These are phyloP conservation scores for Balaeniceps rex DNA, from an alignment of 2,113 vertebrate genomes.

Conservation along the genomic window DNA sequence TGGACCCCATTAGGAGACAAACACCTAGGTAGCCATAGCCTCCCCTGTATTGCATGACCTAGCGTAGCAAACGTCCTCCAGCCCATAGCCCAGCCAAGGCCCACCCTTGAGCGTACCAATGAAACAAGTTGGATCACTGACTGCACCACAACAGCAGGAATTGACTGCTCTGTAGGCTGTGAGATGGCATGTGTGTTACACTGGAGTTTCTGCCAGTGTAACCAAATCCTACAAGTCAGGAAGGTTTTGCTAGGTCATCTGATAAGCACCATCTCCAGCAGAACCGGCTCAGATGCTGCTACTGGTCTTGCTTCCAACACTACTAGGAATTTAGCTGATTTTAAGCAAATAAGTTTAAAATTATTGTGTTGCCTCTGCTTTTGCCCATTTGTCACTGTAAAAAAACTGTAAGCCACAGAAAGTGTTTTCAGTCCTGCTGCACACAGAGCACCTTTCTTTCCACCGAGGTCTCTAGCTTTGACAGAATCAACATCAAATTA, in stretches of 20 bases:
- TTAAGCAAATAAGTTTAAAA: neutral
- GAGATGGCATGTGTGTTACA: neutral
- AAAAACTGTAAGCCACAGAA: neutral
- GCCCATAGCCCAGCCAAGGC: neutral
- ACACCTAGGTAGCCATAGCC: neutral
- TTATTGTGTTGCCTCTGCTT: neutral
- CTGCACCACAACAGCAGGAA: neutral
- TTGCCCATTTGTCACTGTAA: neutral
- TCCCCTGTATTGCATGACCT: neutral
- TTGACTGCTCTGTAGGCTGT: neutral
- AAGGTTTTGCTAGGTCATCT: neutral
- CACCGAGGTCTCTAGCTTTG: neutral
- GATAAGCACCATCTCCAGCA: neutral
- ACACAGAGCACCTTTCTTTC: neutral
- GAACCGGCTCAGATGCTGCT: neutral
- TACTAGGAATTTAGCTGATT: neutral
- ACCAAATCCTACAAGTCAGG: neutral
- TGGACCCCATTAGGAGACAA: neutral
- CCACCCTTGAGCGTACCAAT: neutral
- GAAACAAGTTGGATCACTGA: fast-evolving
- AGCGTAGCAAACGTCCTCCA: neutral
- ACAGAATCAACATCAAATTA: neutral
- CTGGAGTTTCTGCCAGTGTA: neutral
- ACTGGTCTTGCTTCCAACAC: neutral
- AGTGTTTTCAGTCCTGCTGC: neutral